Evolutionary conservation across 2,797 vertebrate species (phyloP), one percentile per base, ranked within the genome.

Genomic region (Fistularia commersonii): DNA sequence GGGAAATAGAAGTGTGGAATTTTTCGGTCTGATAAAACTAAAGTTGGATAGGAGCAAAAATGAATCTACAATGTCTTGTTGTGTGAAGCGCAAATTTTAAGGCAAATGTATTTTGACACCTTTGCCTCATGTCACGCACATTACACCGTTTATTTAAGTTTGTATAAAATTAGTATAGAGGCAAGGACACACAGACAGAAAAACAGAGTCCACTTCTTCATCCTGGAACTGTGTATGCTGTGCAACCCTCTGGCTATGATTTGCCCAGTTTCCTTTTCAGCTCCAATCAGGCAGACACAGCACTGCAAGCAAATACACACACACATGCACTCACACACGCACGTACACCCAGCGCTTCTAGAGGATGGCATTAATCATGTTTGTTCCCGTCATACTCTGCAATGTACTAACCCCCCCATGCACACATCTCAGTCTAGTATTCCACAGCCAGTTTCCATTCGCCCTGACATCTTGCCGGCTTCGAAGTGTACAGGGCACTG

Each of bases 221-320:
- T 79, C 54, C 50, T 63, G 51, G 8, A 48, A 64, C 52, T 57
- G 63, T 36, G 51, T 57, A 60, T 32, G 55, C 57, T 38, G 57
- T 6, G 31, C 57, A 66, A 10, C 73, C 83, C 77, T 71, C 65
- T 6, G 65, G 83, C 83, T 58, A 70, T 8, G 57, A 77, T 83
- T 76, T 64, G 71, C 69, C 70, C 77, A 66, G 67, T 74, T 86
- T 85, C 64, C 78, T 72, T 83, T 86, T 77, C 69, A 79, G 70
- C 68, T 81, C 65, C 73, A 81, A 81, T 85, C 77, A 81, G 64
- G 82, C 79, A 79, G 69, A 74, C 58, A 61, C 62, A 69, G 62
- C 23, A 23, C 23, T 23, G 23, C 23, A 23, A 23, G 23, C 14
- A 12, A 41, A 39, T 11, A 34, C 8, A 50, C 11, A 40, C 47